Evolutionary conservation across 2,888 invertebrate genomes (phyloP).

Genomic region (Ecliptopera silaceata): DNA sequence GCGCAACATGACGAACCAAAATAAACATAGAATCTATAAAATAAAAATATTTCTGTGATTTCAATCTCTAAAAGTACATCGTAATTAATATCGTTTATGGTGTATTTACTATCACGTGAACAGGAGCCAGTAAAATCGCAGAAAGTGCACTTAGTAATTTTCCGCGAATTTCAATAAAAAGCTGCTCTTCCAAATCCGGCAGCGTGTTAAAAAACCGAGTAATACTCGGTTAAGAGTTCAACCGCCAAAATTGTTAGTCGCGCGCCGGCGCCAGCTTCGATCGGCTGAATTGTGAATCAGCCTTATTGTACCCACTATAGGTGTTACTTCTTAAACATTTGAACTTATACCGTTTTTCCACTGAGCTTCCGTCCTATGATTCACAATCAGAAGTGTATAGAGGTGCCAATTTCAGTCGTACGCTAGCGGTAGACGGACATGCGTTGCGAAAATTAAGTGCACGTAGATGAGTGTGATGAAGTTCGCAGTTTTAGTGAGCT

Average conservation of each 20-base stretch:
- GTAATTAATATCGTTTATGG: neutral
- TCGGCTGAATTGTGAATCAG: constrained; percentile 71
- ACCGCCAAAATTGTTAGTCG: constrained; percentile 64
- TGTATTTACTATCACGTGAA: neutral
- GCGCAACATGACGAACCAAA: no score
- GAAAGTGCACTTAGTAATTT: constrained; percentile 5
- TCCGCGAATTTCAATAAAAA: constrained; percentile 25
- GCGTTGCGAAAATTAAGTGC: constrained; percentile 50
- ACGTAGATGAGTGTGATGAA: constrained; percentile 36
- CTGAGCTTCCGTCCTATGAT: constrained; percentile 74
- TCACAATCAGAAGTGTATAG: constrained; percentile 61
- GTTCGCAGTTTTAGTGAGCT: constrained; percentile 18
- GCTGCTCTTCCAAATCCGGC: constrained; percentile 13
- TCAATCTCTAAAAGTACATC: neutral
- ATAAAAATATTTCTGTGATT: no score
- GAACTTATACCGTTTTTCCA: constrained; percentile 73
- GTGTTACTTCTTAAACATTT: constrained; percentile 58
- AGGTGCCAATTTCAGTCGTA: constrained; percentile 63
- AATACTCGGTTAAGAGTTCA: constrained; percentile 30
- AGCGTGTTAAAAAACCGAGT: constrained; percentile 4
- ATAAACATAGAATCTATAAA: no score
- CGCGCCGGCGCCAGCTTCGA: constrained; percentile 72
- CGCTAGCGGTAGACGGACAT: constrained; percentile 50
- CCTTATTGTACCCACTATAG: constrained; percentile 49
- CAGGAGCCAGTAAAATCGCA: constrained; percentile 2